These are phyloP conservation scores for Alcedo atthis DNA, from an alignment of 2,797 vertebrate genomes.

Conservation along the genomic window DNA sequence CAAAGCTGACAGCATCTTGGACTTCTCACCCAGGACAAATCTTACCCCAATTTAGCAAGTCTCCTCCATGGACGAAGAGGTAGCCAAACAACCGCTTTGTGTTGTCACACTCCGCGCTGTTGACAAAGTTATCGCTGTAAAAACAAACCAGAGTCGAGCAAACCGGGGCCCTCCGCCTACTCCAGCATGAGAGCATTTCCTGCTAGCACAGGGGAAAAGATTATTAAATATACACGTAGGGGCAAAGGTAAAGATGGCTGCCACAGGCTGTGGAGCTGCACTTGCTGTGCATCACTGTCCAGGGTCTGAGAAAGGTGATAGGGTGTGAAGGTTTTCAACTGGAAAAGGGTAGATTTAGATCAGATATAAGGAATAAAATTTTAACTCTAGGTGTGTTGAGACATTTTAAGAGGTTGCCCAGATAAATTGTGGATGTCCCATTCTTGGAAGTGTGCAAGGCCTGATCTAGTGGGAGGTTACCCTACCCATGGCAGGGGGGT, in stretches of 20 bases:
- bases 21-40: slow-evolving; percentile 53
- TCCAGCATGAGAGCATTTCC: slow-evolving; percentile 4
- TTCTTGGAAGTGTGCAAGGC: neutral
- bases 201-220: neutral
- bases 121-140: slow-evolving; percentile 15
- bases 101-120: neutral
- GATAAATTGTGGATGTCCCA: neutral
- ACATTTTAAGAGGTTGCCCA: neutral
- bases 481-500: neutral
- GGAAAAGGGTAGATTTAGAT: neutral
- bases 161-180: neutral
- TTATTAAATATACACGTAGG: neutral
- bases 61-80: neutral
- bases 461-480: neutral
- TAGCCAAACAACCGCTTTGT: neutral
- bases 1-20: slow-evolving; percentile 34
- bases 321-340: neutral
- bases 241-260: neutral
- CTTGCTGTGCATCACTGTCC: rapidly evolving
- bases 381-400: neutral
- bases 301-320: neutral
- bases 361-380: neutral
- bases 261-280: neutral
- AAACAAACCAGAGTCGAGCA: neutral
- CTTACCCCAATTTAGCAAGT: neutral